Percentiles rank a stretch among this genome's conserved stretches.
Conservation (phyloP, 2,888 invertebrate genomes). For the Sinelater perroti region DNA sequence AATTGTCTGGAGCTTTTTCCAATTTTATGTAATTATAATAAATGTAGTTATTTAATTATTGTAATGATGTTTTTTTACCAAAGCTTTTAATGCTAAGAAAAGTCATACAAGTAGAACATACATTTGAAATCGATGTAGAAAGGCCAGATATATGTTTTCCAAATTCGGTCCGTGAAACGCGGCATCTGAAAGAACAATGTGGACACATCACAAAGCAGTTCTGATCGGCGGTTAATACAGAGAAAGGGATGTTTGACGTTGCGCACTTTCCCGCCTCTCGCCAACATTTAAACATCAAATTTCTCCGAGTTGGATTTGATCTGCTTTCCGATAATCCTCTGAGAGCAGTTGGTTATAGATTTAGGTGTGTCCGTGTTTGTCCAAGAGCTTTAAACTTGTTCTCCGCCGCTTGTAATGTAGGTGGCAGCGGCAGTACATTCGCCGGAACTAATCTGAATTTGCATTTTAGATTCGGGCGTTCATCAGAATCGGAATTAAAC, state of each 20-base stretch:
- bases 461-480: conserved; percentile 60
- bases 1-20: too few species aligned
- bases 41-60: too few species aligned
- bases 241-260: background rate
- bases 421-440: conserved; percentile 48
- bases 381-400: conserved; percentile 61
- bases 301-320: conserved; percentile 58
- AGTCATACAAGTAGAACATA: too few species aligned
- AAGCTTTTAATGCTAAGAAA: too few species aligned
- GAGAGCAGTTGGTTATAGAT: conserved; percentile 60
- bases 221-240: too few species aligned
- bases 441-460: conserved; percentile 57
- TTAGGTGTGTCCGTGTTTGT: conserved; percentile 63
- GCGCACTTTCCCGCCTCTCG: conserved; percentile 15
- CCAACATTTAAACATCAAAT: conserved; percentile 45
- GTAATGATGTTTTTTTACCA: too few species aligned
- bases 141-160: too few species aligned
- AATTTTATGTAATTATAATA: too few species aligned
- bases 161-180: too few species aligned
- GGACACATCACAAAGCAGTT: too few species aligned
- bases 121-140: too few species aligned
- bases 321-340: conserved; percentile 60
- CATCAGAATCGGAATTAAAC: conserved; percentile 58
- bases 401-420: conserved; percentile 53
- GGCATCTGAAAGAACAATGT: too few species aligned